Evolutionary conservation across 2,888 invertebrate species (phyloP).

Genomic region (Timema cristinae): DNA sequence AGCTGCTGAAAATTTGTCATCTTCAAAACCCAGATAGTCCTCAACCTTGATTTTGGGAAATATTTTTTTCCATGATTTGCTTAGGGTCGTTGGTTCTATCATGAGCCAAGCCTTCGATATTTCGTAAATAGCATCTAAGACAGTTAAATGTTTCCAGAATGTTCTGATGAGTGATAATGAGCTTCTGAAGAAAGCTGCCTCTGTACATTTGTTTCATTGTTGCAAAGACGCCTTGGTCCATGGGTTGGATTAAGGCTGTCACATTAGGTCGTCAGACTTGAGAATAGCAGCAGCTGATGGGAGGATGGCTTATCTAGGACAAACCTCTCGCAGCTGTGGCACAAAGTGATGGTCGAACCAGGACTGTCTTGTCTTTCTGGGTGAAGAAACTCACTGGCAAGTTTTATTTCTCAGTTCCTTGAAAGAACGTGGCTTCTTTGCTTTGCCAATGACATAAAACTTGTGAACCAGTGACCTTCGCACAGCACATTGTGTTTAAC

Average conservation of each 20-base stretch:
- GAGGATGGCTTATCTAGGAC: neutral
- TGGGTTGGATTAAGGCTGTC: neutral
- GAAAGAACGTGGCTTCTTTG: neutral
- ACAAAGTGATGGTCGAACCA: constrained; percentile 2
- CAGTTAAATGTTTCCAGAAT: neutral
- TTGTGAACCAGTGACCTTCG: neutral
- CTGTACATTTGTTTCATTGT: constrained; percentile 10
- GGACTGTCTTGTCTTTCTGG: too few species aligned
- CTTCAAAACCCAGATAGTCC: neutral
- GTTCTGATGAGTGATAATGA: too few species aligned
- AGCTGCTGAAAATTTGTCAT: neutral
- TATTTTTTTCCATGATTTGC: neutral
- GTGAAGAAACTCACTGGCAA: neutral
- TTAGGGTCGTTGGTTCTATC: neutral
- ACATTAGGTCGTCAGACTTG: neutral
- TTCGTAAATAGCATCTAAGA: constrained; percentile 2
- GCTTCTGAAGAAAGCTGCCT: neutral
- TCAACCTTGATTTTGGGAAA: neutral
- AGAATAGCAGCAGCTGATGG: neutral
- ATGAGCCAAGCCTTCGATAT: neutral
- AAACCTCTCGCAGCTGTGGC: too few species aligned
- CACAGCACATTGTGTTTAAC: neutral
- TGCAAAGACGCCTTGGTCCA: neutral
- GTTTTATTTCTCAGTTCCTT: neutral
- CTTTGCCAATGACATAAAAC: neutral